phyloP scores from a whole-genome alignment of 2,888 invertebrate species.

The Perizoma flavofasciatum region DNA sequence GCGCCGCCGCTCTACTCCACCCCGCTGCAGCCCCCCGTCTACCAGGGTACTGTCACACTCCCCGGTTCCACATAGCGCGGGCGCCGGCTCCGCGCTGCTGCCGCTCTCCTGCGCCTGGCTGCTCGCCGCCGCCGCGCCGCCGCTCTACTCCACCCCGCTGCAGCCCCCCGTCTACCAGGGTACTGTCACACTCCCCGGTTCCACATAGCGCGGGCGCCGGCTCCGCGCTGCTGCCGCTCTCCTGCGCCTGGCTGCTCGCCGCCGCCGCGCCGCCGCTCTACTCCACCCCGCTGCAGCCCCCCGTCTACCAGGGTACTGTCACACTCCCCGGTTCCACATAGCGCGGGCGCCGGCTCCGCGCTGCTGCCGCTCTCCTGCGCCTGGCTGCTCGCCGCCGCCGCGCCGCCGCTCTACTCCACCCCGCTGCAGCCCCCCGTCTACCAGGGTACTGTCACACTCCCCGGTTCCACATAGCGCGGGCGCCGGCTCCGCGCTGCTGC shows the following conservation, averaged over 20 bases:
- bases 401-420: slow-evolving; percentile 47
- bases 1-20: slow-evolving; percentile 48
- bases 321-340: background rate
- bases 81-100: slow-evolving; percentile 5
- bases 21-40: slow-evolving; percentile 24
- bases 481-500: slow-evolving; percentile 5
- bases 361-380: slow-evolving; percentile 40
- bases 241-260: slow-evolving; percentile 9
- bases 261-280: no score
- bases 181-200: slow-evolving; percentile 1
- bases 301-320: slow-evolving; percentile 15
- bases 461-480: no score
- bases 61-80: no score
- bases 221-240: slow-evolving; percentile 40
- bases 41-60: slow-evolving; percentile 7
- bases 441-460: slow-evolving; percentile 7
- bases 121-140: no score
- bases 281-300: slow-evolving; percentile 20
- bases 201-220: no score
- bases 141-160: slow-evolving; percentile 42
- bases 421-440: slow-evolving; percentile 24
- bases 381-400: no score
- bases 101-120: slow-evolving; percentile 40
- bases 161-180: slow-evolving; percentile 21
- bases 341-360: background rate